Conservation (phyloP, 2,797 vertebrate genomes). For the Acanthopagrus latus region DNA sequence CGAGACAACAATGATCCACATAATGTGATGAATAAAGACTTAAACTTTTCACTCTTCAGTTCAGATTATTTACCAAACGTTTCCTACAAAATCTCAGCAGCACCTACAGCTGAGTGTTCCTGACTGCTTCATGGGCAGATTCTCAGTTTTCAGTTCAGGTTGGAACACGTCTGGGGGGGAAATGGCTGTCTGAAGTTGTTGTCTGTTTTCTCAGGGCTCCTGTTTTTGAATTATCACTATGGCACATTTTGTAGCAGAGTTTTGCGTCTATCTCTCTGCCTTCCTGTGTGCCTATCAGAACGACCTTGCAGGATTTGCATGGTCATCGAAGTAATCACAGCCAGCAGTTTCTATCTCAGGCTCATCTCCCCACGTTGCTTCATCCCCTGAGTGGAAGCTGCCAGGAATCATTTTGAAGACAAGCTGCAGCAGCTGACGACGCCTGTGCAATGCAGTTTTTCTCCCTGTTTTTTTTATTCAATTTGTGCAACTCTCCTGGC, state of each 20-base stretch:
- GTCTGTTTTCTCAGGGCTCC: not conserved
- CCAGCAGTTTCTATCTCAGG: constrained; percentile 32
- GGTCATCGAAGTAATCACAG: constrained; percentile 49
- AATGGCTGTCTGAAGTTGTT: not conserved
- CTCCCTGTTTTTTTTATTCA: not conserved
- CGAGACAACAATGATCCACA: not conserved
- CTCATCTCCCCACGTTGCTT: constrained; percentile 13
- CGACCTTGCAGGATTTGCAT: constrained; percentile 62
- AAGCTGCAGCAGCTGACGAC: constrained; percentile 29
- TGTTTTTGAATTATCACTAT: not conserved
- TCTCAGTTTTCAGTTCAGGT: constrained; percentile 8
- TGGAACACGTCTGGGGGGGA: constrained; percentile 24
- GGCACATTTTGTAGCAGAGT: constrained; percentile 4
- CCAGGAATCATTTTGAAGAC: constrained; percentile 44
- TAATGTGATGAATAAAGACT: not conserved
- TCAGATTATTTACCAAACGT: too few relatives aligned
- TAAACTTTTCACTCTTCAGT: not conserved
- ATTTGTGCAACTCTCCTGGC: constrained; percentile 3
- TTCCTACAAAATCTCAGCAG: not conserved
- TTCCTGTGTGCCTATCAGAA: constrained; percentile 7
- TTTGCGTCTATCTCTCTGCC: not conserved
- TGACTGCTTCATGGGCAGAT: not conserved
- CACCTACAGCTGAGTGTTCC: not conserved
- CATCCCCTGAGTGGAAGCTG: constrained; percentile 21
- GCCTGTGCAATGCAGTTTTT: constrained; percentile 11